Evolutionary conservation across 2,797 vertebrate species (phyloP).

Genomic region (Odontamblyopus rebecca): DNA sequence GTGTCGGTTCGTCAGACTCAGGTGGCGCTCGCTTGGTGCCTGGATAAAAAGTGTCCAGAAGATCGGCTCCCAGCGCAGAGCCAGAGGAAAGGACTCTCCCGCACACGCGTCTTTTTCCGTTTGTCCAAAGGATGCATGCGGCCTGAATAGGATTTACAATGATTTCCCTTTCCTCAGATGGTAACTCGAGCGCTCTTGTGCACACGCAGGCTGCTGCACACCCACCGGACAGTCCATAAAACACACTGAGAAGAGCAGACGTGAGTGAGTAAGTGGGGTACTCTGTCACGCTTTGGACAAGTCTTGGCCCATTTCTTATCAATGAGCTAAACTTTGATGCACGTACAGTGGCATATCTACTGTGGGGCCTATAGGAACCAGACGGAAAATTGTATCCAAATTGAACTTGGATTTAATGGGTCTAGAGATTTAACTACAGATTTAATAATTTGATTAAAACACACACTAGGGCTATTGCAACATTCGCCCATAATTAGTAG

Average conservation of each 20-base stretch:
- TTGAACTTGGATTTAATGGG: background rate
- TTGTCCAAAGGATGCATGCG: slow-evolving; percentile 69
- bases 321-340: background rate
- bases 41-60: slow-evolving; percentile 25
- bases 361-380: background rate
- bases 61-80: slow-evolving; percentile 36
- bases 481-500: too few species aligned
- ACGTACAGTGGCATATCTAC: background rate
- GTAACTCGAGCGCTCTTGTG: slow-evolving; percentile 67
- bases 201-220: slow-evolving; percentile 26
- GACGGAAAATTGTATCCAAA: background rate
- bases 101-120: slow-evolving; percentile 37
- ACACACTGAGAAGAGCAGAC: slow-evolving; percentile 42
- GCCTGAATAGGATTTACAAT: slow-evolving; percentile 80
- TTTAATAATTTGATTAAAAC: too few species aligned
- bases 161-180: slow-evolving; percentile 82
- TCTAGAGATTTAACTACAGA: too few species aligned
- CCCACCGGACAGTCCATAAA: slow-evolving; percentile 61
- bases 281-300: slow-evolving; percentile 47
- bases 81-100: slow-evolving; percentile 31
- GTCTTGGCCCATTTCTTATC: slow-evolving; percentile 11
- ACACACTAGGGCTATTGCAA: too few species aligned
- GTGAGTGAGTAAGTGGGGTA: slow-evolving; percentile 22
- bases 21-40: slow-evolving; percentile 60
- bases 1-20: slow-evolving; percentile 36